A percentile compares a stretch with the other conserved stretches of the same genome.
phyloP scores from a whole-genome alignment of 2,888 invertebrate species.

The Sesia bembeciformis region DNA sequence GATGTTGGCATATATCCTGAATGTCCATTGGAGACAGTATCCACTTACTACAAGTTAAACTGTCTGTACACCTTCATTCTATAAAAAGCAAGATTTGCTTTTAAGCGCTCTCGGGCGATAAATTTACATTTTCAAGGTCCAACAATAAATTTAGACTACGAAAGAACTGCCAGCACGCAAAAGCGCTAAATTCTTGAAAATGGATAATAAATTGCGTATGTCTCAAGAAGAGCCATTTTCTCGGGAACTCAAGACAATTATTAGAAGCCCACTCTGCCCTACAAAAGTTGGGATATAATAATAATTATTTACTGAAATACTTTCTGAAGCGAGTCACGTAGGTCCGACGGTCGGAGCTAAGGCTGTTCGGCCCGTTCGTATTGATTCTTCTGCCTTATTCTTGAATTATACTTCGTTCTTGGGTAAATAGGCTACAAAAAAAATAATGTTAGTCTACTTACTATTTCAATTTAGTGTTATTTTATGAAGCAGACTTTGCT shows the following conservation, averaged over 20 bases:
- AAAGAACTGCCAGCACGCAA: neutral
- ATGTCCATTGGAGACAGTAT: no score
- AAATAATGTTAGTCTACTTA: no score
- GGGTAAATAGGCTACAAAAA: no score
- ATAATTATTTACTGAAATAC: slow-evolving; percentile 9
- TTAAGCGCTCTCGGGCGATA: neutral
- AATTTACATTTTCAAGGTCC: neutral
- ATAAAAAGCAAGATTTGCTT: neutral
- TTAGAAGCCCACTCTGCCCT: slow-evolving; percentile 14
- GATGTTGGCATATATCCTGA: no score
- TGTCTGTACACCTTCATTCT: neutral
- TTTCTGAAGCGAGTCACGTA: slow-evolving; percentile 36
- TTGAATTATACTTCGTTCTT: neutral
- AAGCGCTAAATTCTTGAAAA: slow-evolving; percentile 1
- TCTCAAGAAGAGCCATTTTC: neutral
- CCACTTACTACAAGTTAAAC: neutral
- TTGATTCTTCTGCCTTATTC: slow-evolving; percentile 34
- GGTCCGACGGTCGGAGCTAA: slow-evolving; percentile 21
- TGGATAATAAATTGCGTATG: slow-evolving; percentile 1
- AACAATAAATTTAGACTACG: neutral
- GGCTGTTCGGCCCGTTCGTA: slow-evolving; percentile 30
- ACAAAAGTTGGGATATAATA: slow-evolving; percentile 25
- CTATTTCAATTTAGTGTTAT: no score
- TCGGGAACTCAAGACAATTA: slow-evolving; percentile 11
- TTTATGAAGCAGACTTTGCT: no score